Conservation (phyloP, 2,797 vertebrate genomes). For the Aratinga solstitialis region DNA sequence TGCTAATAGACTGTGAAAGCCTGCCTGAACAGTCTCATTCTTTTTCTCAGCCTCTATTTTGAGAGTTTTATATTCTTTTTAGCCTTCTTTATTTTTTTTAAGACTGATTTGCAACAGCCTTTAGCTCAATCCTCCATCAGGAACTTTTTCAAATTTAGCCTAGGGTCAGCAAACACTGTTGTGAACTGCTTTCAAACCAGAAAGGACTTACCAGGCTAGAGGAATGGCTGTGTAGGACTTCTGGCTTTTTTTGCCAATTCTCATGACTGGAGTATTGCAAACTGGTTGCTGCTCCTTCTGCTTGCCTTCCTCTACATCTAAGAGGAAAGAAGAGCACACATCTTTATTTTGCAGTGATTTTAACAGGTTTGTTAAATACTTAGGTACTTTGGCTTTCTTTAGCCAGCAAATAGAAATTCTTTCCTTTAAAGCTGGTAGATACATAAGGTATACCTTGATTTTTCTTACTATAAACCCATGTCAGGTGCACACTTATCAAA, state of each 20-base stretch:
- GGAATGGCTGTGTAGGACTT: background rate
- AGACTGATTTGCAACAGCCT: background rate
- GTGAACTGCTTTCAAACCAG: background rate
- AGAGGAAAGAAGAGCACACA: background rate
- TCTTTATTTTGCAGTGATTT: background rate
- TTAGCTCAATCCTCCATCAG: background rate
- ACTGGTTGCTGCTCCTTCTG: background rate
- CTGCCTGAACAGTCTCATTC: background rate
- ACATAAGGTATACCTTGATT: background rate
- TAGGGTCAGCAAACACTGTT: background rate
- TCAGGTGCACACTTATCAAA: background rate
- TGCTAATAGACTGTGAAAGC: background rate
- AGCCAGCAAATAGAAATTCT: background rate
- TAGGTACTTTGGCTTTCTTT: background rate
- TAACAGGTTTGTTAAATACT: background rate
- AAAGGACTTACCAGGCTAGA: background rate
- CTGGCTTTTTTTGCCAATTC: background rate
- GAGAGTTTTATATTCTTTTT: background rate
- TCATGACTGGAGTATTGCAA: background rate
- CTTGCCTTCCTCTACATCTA: background rate
- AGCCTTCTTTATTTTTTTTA: background rate
- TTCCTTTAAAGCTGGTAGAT: background rate
- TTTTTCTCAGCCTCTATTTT: background rate
- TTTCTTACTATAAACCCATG: background rate
- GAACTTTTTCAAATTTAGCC: background rate